These are phyloP conservation scores for Amblyraja radiata DNA, from an alignment of 2,797 vertebrate species.

Conservation along the genomic window DNA sequence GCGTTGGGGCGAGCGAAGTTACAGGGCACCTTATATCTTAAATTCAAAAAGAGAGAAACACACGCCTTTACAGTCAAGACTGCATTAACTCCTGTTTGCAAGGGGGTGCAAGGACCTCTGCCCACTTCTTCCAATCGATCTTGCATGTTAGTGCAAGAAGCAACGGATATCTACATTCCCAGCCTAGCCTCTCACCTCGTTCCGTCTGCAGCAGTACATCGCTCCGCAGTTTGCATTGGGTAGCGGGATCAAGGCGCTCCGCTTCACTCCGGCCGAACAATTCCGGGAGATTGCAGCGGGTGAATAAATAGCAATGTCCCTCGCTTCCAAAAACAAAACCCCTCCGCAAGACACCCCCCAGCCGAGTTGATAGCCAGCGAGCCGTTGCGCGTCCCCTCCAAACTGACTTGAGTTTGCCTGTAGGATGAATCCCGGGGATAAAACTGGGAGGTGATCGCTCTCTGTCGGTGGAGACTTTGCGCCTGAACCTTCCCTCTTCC, in stretches of 20 bases:
- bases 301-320: not conserved
- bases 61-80: not conserved
- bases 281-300: not conserved
- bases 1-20: not conserved
- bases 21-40: not conserved
- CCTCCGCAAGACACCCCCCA: no score
- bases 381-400: not conserved
- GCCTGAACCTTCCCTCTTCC: conserved; percentile 1
- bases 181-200: not conserved
- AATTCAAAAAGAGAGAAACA: not conserved
- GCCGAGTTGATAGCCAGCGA: not conserved
- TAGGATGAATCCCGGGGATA: not conserved
- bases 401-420: not conserved
- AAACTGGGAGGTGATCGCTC: conserved; percentile 8
- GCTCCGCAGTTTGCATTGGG: not conserved
- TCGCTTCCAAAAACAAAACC: not conserved
- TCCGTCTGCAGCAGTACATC: not conserved
- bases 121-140: not conserved
- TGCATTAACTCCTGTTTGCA: not conserved
- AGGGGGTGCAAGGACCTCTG: no score
- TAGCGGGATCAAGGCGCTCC: not conserved
- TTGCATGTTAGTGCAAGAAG: not conserved
- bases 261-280: not conserved
- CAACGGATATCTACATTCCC: not conserved
- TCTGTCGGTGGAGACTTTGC: conserved; percentile 20